Conservation (phyloP, 2,113 vertebrate species). For the Amazona vittata region DNA sequence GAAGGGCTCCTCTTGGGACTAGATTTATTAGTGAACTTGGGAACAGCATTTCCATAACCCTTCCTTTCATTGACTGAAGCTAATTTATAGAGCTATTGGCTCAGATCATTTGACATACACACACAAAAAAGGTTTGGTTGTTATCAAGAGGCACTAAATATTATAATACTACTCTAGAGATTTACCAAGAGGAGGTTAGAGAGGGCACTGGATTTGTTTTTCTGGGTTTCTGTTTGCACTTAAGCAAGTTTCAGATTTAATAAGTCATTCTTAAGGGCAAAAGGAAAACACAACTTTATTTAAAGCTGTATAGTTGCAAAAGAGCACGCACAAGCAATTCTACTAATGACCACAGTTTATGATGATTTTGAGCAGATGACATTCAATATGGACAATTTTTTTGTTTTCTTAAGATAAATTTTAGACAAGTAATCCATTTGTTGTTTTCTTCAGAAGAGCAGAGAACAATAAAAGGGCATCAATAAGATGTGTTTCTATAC, state of each 20-base stretch:
- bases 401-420: background rate
- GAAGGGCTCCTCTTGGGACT: constrained; percentile 23
- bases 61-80: background rate
- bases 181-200: background rate
- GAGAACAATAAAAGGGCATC: background rate
- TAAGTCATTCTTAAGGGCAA: background rate
- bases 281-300: background rate
- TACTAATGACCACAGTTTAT: background rate
- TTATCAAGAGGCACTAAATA: background rate
- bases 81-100: constrained; percentile 5
- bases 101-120: background rate
- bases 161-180: background rate
- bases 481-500: background rate
- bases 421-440: background rate
- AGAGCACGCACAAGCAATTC: background rate
- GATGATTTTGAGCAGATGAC: background rate
- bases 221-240: background rate
- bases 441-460: background rate
- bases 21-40: background rate
- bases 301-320: background rate
- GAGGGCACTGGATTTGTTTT: background rate
- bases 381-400: background rate
- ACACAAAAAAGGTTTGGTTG: background rate
- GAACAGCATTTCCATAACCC: background rate
- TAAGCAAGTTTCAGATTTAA: background rate